Evolutionary conservation across 2,888 invertebrate species (phyloP).

Genomic region (Scaptomyza reducta): DNA sequence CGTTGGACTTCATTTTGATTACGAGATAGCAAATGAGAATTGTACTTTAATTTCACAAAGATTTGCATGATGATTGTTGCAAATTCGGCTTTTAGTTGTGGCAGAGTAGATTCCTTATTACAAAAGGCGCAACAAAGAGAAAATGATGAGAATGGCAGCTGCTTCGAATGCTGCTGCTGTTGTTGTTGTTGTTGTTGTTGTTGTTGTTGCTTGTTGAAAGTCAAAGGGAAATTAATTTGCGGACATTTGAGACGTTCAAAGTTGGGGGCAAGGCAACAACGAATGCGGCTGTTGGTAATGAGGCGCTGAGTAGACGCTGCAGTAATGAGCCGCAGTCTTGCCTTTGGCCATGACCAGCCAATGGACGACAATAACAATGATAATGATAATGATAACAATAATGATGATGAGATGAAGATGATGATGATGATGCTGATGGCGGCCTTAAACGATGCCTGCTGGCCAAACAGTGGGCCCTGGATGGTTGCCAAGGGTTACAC

Average conservation of each 20-base stretch:
- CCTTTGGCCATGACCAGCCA: constrained; percentile 38
- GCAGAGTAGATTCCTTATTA: not conserved
- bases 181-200: constrained; percentile 34
- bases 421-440: constrained; percentile 5
- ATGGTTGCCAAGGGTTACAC: constrained; percentile 7
- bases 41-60: not conserved
- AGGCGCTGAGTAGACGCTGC: constrained; percentile 39
- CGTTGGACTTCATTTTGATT: not conserved
- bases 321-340: constrained; percentile 29
- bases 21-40: not conserved
- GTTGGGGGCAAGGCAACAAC: constrained; percentile 32
- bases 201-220: constrained; percentile 8
- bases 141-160: constrained; percentile 16
- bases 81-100: not conserved
- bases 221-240: constrained; percentile 57
- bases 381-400: constrained; percentile 35
- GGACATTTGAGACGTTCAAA: constrained; percentile 60
- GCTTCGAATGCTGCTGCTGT: constrained; percentile 15
- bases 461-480: not conserved
- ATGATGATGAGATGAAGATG: constrained; percentile 37
- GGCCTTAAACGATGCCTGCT: constrained; percentile 8
- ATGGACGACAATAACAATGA: constrained; percentile 50
- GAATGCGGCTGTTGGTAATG: constrained; percentile 47
- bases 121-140: not conserved
- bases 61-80: not conserved